These are phyloP conservation scores for Fistularia tabacaria DNA, from an alignment of 2,797 vertebrate species.

Conservation along the genomic window DNA sequence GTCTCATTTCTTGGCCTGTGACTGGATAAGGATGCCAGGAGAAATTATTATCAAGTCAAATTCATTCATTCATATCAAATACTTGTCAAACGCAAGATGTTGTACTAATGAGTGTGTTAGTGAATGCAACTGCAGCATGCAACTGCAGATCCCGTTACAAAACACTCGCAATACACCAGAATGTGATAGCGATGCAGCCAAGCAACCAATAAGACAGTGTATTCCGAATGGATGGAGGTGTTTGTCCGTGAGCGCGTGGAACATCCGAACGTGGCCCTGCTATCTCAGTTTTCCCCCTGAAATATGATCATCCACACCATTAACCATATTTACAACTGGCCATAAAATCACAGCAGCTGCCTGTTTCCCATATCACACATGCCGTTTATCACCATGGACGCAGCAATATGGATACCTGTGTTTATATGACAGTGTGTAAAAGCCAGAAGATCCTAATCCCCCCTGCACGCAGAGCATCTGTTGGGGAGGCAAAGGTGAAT, in stretches of 20 bases:
- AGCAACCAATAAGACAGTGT: too few relatives aligned
- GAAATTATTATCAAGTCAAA: neutral
- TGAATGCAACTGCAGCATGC: neutral
- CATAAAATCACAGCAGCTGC: slow-evolving; percentile 19
- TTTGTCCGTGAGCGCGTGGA: too few relatives aligned
- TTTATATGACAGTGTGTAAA: slow-evolving; percentile 24
- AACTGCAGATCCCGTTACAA: neutral
- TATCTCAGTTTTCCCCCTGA: neutral
- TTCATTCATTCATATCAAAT: neutral
- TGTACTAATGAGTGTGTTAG: neutral
- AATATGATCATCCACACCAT: slow-evolving; percentile 8
- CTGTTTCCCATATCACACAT: slow-evolving; percentile 9
- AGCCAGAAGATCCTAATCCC: slow-evolving; percentile 16
- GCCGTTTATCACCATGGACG: slow-evolving; percentile 14
- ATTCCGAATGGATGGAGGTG: too few relatives aligned
- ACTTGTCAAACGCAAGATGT: neutral
- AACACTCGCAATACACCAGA: neutral
- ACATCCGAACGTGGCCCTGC: too few relatives aligned
- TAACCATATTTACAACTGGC: slow-evolving; percentile 28
- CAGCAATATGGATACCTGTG: slow-evolving; percentile 9
- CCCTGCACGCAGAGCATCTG: slow-evolving; percentile 18
- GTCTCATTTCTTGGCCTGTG: too few relatives aligned
- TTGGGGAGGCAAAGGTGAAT: slow-evolving; percentile 1
- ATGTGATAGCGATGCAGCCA: too few relatives aligned
- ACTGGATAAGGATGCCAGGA: neutral